Conservation (phyloP, 2,888 invertebrate species). For the Helleia helle region DNA sequence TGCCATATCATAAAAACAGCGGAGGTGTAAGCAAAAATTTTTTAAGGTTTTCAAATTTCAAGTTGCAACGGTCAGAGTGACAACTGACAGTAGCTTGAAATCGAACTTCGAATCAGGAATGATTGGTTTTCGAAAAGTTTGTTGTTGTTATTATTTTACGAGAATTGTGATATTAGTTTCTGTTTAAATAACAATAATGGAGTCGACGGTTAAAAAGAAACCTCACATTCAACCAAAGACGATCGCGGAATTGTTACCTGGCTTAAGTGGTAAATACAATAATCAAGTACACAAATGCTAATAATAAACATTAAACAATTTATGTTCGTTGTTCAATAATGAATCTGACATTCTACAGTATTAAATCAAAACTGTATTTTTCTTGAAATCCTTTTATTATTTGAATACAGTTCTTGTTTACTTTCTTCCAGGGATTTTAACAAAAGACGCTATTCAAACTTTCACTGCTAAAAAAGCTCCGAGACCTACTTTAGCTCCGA, state of each 20-base stretch:
- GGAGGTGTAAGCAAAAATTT: too few relatives aligned
- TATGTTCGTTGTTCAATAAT: too few relatives aligned
- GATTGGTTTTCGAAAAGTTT: conserved; percentile 15
- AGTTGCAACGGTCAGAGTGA: conserved; percentile 34
- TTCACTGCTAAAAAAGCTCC: conserved; percentile 41
- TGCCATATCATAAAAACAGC: too few relatives aligned
- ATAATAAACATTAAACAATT: too few relatives aligned
- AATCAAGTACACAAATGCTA: too few relatives aligned
- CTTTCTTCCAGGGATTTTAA: conserved; percentile 43
- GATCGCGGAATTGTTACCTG: conserved; percentile 47
- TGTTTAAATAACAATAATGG: conserved; percentile 33
- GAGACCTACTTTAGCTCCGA: conserved; percentile 28
- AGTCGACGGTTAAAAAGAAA: conserved; percentile 29
- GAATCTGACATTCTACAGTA: too few relatives aligned
- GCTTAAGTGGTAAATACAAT: conserved; percentile 34
- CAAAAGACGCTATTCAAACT: conserved; percentile 34
- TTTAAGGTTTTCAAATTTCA: too few relatives aligned
- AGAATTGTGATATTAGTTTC: too few relatives aligned
- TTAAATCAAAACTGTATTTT: too few relatives aligned
- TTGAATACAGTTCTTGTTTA: too few relatives aligned
- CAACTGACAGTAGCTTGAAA: conserved; percentile 19
- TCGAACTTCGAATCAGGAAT: conserved; percentile 11
- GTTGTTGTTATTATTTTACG: conserved; percentile 12
- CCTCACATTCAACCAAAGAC: conserved; percentile 33
- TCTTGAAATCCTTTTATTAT: not conserved